These are phyloP conservation scores for Polypterus senegalus DNA, from an alignment of 2,113 vertebrate species.

Conservation along the genomic window DNA sequence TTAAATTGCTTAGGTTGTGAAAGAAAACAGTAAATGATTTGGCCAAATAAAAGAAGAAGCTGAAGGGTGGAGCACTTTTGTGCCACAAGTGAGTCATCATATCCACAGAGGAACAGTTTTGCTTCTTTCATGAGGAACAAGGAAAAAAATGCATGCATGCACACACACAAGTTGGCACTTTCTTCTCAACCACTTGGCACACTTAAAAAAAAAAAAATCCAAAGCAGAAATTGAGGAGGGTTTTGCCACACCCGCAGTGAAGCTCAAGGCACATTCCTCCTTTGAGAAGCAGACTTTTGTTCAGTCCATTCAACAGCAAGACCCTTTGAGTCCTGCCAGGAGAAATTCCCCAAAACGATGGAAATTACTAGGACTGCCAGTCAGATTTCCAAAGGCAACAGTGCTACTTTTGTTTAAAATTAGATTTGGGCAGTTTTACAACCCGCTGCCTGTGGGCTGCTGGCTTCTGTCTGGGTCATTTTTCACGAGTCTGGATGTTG, in stretches of 20 bases:
- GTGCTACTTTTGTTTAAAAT: neutral
- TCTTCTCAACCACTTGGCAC: too few relatives aligned
- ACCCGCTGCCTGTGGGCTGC: neutral
- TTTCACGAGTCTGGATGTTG: too few relatives aligned
- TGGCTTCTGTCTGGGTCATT: neutral
- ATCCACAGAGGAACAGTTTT: neutral
- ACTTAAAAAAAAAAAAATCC: too few relatives aligned
- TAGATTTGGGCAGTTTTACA: neutral
- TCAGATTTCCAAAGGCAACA: neutral
- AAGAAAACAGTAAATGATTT: neutral
- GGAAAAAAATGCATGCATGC: too few relatives aligned
- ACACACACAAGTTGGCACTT: too few relatives aligned
- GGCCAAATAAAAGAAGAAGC: constrained; percentile 5
- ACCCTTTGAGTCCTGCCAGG: neutral
- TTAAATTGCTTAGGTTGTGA: too few relatives aligned
- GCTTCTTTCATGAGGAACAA: neutral
- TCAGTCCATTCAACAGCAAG: neutral
- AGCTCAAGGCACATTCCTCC: too few relatives aligned
- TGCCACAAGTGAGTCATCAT: constrained; percentile 26
- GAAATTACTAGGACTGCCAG: neutral
- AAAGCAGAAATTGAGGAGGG: too few relatives aligned
- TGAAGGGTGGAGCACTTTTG: constrained; percentile 6
- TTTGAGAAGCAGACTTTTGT: neutral
- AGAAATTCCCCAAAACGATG: neutral
- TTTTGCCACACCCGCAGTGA: too few relatives aligned